Evolutionary conservation across 2,888 invertebrate species (phyloP).

Genomic region (Diplazon laetatorius): DNA sequence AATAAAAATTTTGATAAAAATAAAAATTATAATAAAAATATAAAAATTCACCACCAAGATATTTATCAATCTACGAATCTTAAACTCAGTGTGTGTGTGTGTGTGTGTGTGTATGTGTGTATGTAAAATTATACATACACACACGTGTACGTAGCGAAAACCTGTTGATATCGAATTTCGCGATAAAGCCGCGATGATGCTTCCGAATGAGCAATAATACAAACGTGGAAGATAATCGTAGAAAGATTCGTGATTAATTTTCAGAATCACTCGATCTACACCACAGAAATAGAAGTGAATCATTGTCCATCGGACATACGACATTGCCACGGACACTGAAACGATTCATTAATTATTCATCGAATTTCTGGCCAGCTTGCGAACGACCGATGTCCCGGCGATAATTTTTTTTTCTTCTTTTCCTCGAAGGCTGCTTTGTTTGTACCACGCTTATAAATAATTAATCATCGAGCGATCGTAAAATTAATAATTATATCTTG

Average conservation of each 20-base stretch:
- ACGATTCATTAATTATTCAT: constrained; percentile 49
- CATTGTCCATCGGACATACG: neutral
- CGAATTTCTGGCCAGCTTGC: constrained; percentile 51
- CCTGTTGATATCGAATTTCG: neutral
- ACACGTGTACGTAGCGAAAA: too few relatives aligned
- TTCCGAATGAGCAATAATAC: neutral
- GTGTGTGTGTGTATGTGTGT: too few relatives aligned
- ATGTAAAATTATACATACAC: too few relatives aligned
- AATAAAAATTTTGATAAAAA: too few relatives aligned
- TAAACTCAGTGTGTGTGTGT: too few relatives aligned
- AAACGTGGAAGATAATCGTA: neutral
- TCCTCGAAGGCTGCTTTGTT: neutral
- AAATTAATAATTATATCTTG: neutral
- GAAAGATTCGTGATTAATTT: neutral
- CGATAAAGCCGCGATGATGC: constrained; percentile 1
- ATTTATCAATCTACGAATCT: too few relatives aligned
- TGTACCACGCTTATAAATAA: constrained; percentile 6
- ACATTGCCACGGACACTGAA: neutral
- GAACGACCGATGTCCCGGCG: neutral
- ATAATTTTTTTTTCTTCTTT: constrained; percentile 17
- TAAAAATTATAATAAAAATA: too few relatives aligned
- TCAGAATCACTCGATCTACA: neutral
- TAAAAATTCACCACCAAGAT: too few relatives aligned
- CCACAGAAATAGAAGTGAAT: constrained; percentile 34
- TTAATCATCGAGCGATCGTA: neutral